Evolutionary conservation across 1,140 invertebrate species (phyloP).

Genomic region (Popillia japonica): DNA sequence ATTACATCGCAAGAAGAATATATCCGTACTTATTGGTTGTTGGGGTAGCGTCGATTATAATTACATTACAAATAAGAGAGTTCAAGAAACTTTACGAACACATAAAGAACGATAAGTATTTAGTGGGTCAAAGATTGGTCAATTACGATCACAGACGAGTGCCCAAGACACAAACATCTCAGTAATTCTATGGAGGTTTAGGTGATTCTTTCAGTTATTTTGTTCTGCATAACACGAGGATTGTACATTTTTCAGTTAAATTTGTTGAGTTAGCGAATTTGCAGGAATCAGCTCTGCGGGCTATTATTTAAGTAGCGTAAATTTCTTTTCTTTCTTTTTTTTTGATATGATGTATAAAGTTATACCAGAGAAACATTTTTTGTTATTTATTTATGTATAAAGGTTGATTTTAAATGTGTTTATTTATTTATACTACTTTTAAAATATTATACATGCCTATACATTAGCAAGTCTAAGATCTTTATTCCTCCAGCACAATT

Average conservation of each 20-base stretch:
- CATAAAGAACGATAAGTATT: slow-evolving; percentile 99
- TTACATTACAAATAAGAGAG: slow-evolving; percentile 83
- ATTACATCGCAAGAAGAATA: slow-evolving; percentile 84
- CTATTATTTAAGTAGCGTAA: slow-evolving; percentile 12
- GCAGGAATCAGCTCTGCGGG: neutral
- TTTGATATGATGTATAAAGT: slow-evolving; percentile 4
- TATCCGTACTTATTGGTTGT: slow-evolving; percentile 89
- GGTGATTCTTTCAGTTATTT: slow-evolving; percentile 2
- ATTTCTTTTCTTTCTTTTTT: neutral
- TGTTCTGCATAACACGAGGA: neutral
- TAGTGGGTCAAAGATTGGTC: slow-evolving; percentile 92
- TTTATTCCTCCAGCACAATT: slow-evolving; percentile 6
- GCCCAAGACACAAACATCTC: slow-evolving; percentile 9
- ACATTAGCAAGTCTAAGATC: neutral
- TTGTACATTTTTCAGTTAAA: slow-evolving; percentile 23
- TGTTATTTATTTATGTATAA: slow-evolving; percentile 35
- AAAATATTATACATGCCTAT: neutral
- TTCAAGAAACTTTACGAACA: slow-evolving; percentile 96
- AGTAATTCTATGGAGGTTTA: slow-evolving; percentile 17
- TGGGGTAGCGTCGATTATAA: slow-evolving; percentile 71
- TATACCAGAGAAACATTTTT: neutral
- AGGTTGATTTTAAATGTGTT: slow-evolving; percentile 22
- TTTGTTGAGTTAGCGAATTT: slow-evolving; percentile 12
- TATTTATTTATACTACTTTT: slow-evolving; percentile 24
- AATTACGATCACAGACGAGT: slow-evolving; percentile 85